Conservation (phyloP, 1,140 invertebrate genomes). For the Drosophila santomea region DNA sequence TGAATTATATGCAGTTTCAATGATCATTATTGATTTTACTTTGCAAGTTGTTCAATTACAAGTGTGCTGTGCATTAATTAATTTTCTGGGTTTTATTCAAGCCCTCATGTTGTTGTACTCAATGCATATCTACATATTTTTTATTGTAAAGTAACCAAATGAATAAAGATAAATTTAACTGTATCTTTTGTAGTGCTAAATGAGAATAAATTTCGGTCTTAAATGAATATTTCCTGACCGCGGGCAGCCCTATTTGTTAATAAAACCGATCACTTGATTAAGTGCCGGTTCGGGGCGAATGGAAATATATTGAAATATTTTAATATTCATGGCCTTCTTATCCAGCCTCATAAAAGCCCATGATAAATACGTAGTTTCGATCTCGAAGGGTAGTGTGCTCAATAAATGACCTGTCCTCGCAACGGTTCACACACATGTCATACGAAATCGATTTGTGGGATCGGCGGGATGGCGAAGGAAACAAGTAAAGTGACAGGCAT, state of each 20-base stretch:
- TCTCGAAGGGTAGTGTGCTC: conserved; percentile 1
- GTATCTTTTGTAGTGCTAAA: no score
- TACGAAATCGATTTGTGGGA: conserved; percentile 23
- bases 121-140: no score
- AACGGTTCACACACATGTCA: conserved; percentile 17
- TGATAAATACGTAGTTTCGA: conserved; percentile 2
- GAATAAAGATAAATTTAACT: no score
- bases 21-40: not conserved
- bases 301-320: not conserved
- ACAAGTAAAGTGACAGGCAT: conserved; percentile 32
- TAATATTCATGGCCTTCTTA: not conserved
- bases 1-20: not conserved
- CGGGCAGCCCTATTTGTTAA: no score
- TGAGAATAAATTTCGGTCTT: no score
- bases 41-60: not conserved
- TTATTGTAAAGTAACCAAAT: no score
- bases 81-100: not conserved
- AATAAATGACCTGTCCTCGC: conserved; percentile 36
- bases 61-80: conserved; percentile 3
- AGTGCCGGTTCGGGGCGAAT: not conserved
- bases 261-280: not conserved
- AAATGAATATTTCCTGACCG: no score
- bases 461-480: conserved; percentile 7
- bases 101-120: not conserved
- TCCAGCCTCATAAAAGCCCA: conserved; percentile 8